Base-by-base conservation (phyloP, 1,140 invertebrate species). In the Euwallacea similis region DNA sequence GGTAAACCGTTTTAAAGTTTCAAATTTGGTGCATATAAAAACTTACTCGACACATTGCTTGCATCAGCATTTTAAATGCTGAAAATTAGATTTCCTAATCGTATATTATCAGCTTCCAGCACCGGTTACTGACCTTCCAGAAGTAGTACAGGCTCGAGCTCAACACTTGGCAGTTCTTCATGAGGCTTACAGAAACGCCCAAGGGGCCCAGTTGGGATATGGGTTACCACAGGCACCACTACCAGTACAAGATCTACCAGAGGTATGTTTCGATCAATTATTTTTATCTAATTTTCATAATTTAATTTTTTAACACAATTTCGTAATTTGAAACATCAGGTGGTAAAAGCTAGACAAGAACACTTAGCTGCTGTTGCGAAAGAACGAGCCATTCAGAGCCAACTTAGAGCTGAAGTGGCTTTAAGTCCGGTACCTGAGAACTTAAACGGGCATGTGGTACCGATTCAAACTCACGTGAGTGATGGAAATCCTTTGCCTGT, bases 91-190 rank as follows among this genome's bases (percentile, higher is more conserved):
- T 21, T 56, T 10, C 59, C n/a, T 44, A 42, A 16, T 21, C 15
- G 33, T 7, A 55, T 11, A 16, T 71, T 65, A 64, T 11, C 42
- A 74, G 73, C 62, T 73, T 16, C 79, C 78, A 7, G 61, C 75
- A 66, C 74, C 76, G 13, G 78, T 81, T 7, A 77, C 78, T 68
- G 79, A 81, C 50, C 53, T 80, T 10, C 79, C 79, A 10, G 79
- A 79, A 76, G 80, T 81, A 0, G 75, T 75, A 11, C 66, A 73
- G 71, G 80, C 79, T 42, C 71, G 76, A 9, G 75, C 74, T 13
- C 76, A 77, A 72, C 80, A 81, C 71, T 72, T 80, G 47, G 80
- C 80, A 7, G 71, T 74, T 44, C 64, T 79, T 15, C 73, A 78
- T 44, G 76, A 74, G 8, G 79, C 76, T 7, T 73, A 75, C 43